Percentiles rank a stretch among this genome's conserved stretches.
These are phyloP conservation scores for Myoxocephalus aenaeus DNA, from an alignment of 2,797 vertebrate genomes.

Conservation along the genomic window DNA sequence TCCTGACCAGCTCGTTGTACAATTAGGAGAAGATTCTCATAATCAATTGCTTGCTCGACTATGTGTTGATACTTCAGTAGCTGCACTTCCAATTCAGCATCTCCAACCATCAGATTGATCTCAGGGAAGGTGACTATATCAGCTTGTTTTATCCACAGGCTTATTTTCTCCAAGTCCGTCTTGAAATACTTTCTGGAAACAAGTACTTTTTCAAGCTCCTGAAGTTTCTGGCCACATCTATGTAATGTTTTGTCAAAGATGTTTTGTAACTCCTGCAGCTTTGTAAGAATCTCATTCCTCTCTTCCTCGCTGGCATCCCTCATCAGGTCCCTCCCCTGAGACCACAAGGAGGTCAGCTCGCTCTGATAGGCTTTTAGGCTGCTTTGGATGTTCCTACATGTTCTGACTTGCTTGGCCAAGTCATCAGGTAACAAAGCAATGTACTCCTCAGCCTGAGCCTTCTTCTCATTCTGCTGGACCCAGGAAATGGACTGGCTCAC, in stretches of 20 bases:
- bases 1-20: slow-evolving; percentile 94
- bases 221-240: slow-evolving; percentile 90
- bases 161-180: slow-evolving; percentile 95
- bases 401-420: slow-evolving; percentile 91
- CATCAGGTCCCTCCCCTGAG: slow-evolving; percentile 93
- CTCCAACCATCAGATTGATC: slow-evolving; percentile 92
- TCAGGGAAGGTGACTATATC: slow-evolving; percentile 96
- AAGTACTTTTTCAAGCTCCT: slow-evolving; percentile 93
- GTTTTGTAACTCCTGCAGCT: slow-evolving; percentile 93
- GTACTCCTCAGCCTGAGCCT: slow-evolving; percentile 89
- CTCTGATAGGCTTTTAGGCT: slow-evolving; percentile 93
- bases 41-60: slow-evolving; percentile 92
- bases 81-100: slow-evolving; percentile 87
- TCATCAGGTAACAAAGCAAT: slow-evolving; percentile 93
- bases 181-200: slow-evolving; percentile 96
- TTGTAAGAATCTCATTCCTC: slow-evolving; percentile 89
- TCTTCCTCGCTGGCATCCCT: slow-evolving; percentile 93
- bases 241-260: slow-evolving; percentile 91
- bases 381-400: slow-evolving; percentile 90
- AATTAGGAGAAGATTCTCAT: slow-evolving; percentile 92
- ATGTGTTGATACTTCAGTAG: slow-evolving; percentile 92
- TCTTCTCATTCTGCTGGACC: slow-evolving; percentile 94
- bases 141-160: slow-evolving; percentile 94
- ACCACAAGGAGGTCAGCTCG: slow-evolving; percentile 92
- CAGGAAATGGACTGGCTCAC: slow-evolving; percentile 91